A percentile compares a stretch with the other conserved stretches of the same genome.
Evolutionary conservation across 2,797 vertebrate species (phyloP).

Genomic region (Helarctos malayanus): DNA sequence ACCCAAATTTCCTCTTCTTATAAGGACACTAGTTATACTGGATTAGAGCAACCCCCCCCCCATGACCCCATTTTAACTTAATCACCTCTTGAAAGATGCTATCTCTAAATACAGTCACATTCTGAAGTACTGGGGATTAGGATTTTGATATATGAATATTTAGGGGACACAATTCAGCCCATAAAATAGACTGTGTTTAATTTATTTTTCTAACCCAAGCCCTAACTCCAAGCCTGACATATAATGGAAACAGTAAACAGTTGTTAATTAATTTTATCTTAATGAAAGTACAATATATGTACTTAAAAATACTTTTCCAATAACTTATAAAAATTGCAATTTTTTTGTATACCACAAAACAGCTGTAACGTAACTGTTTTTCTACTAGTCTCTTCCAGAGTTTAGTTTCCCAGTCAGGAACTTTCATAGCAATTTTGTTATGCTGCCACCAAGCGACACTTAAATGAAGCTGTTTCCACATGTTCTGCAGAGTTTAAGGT

Average conservation of each 20-base stretch:
- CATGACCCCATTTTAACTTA: neutral
- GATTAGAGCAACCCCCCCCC: neutral
- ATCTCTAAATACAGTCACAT: neutral
- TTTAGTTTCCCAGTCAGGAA: neutral
- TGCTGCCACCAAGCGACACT: conserved; percentile 77
- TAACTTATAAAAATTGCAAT: neutral
- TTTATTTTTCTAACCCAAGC: neutral
- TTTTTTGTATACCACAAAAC: neutral
- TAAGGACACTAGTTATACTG: neutral
- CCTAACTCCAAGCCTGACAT: neutral
- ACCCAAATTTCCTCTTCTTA: neutral
- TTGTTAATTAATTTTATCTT: neutral
- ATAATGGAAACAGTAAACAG: neutral
- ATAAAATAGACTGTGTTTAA: neutral
- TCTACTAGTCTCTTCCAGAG: neutral
- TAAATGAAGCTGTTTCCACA: conserved; percentile 16
- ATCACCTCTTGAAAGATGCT: neutral
- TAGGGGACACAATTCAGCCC: neutral
- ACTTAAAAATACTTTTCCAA: neutral
- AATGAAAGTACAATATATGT: neutral
- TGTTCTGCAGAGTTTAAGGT: neutral
- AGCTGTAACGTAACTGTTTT: neutral
- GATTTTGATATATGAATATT: neutral
- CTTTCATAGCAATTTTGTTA: conserved; percentile 62
- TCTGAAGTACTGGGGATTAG: neutral